Evolutionary conservation across 2,888 invertebrate species (phyloP), one percentile per base, ranked within the genome.

Genomic region (Agonopterix arenella): DNA sequence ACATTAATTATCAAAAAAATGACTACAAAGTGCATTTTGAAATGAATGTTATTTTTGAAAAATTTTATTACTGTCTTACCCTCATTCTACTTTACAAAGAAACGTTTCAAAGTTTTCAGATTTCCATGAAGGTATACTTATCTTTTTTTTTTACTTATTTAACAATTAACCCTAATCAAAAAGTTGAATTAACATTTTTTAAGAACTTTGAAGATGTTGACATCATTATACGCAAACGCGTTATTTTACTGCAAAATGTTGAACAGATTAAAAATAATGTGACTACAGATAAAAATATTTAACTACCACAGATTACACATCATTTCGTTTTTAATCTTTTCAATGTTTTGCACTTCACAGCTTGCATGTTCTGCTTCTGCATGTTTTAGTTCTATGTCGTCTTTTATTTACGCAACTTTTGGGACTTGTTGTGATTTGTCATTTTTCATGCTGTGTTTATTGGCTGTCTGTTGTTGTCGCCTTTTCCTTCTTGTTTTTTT

Each of bases 141-240:
- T 45, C 44, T 36, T 45, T 73, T 78, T 73, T 71, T 72, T 73
- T 76, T 60, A 68, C 71, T 63, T 70, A 28, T 64, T 73, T 82
- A 82, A 83, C 82, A 81, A 79, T 75, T 83, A 83, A 84, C 80
- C 81, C 79, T 83, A 82, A 78, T 81, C 76, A 76, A 78, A 73
- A 64, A 59, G 68, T 70, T 77, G 28, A 77, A 66, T 72, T 72
- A 65, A 73, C 63, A 66, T 61, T 57, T 61, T 61, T 57, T 61
- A 63, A 58, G 53, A 66, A 66, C 61, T 68, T 66, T 70, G 75
- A 76, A 73, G 65, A 75, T 75, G 70, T 81, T 77, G 67, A 74
- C 76, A 79, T 75, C 76, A 76, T 75, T 60, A 62, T 51, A 43
- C 52, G 41, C 45, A 40, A 18, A 13, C 36, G 48, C 46, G 46